Conservation (phyloP, 2,113 vertebrate genomes). For the Eurystomus gularis region DNA sequence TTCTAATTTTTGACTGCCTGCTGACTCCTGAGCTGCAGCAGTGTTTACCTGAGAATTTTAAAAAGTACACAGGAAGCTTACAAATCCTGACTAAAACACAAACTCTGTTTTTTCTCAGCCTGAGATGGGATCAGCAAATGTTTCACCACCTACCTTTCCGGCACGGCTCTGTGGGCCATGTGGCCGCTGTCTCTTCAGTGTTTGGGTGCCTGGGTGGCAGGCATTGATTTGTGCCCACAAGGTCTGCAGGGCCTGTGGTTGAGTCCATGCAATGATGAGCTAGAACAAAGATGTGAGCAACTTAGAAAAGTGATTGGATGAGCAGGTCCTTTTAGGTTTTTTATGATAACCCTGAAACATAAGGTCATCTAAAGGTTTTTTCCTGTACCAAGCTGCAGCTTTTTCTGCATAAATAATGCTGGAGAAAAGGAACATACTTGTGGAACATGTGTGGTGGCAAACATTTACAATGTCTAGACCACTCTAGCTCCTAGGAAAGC, state of each 20-base stretch:
- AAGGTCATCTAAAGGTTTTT: not conserved
- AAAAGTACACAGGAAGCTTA: not conserved
- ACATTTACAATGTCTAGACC: not conserved
- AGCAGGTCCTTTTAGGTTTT: not conserved
- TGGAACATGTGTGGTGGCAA: not conserved
- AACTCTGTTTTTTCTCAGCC: not conserved
- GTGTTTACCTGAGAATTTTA: not conserved
- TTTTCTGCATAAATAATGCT: not conserved
- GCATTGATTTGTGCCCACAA: not conserved
- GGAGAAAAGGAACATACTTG: not conserved
- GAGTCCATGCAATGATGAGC: not conserved
- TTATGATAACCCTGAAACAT: not conserved
- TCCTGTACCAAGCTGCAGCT: not conserved
- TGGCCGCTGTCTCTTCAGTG: not conserved
- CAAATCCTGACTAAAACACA: not conserved
- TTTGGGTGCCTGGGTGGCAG: not conserved
- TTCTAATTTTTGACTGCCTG: not conserved
- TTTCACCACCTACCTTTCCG: not conserved
- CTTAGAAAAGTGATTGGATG: not conserved
- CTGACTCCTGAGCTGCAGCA: not conserved
- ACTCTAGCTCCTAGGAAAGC: not conserved
- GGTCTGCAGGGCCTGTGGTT: not conserved
- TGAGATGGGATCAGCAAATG: accelerated
- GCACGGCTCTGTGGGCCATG: not conserved
- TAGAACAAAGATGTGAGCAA: not conserved